Base-by-base conservation (phyloP, 2,888 invertebrate genomes). In the Cheilosia vernalis region DNA sequence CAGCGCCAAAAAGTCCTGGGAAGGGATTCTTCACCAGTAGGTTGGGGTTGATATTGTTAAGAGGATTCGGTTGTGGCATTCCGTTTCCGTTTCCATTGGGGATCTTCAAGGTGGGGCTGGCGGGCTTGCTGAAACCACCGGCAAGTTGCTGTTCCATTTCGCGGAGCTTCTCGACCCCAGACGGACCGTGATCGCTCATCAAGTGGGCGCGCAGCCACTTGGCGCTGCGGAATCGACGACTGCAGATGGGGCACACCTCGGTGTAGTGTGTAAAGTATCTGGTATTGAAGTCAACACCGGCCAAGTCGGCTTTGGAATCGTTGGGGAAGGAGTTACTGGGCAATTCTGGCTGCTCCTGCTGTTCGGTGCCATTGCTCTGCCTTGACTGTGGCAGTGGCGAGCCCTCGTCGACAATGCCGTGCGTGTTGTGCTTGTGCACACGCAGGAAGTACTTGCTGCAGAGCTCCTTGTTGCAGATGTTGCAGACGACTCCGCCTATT, bases 381-480 rank as follows among this genome's bases (percentile, higher is more conserved):
- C 92, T 88, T 0, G 92, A 90, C 72, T 92, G 92, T 1, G 92
- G 92, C 72, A 92, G 56, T 0, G 94, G 94, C 3, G 94, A 93
- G 0, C 96, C 96, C 74, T 97, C 97, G 87, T 98, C 97, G 15
- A 97, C 95, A 81, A 99, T 98, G 19, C 99, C 99, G 91, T 99
- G 99, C 40, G 98, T 98, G 92, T 99, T 99, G 90, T 98, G 98
- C 91, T 99, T 99, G 93, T 99, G 99, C 24, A 98, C 98, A 87
- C 98, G 95, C 79, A 99, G 93, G 91, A 99, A 99, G 91, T 99
- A 98, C 91, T 99, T 99, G 92, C 98, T 98, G 93, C 99, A 99
- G 70, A 99, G 93, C 93, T 99, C 98, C 92, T 98, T 98, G 93
- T 98, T 98, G 92, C 99, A 99, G 88, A 99, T 97, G 92, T 98